Evolutionary conservation across 2,888 invertebrate species (phyloP).

Genomic region (Escarpia spicata): DNA sequence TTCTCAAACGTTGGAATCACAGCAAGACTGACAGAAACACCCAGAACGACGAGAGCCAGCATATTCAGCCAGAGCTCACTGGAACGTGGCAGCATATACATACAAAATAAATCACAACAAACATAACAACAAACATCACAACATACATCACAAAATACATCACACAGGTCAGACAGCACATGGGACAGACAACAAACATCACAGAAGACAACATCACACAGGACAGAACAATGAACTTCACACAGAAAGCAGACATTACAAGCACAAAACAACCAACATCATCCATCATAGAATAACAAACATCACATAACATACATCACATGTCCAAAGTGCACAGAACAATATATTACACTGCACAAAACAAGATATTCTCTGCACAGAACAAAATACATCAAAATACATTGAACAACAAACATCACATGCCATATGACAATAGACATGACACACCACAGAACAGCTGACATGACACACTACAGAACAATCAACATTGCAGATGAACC

Average conservation of each 20-base stretch:
- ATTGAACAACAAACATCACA: no score
- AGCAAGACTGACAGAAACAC: slow-evolving; percentile 77
- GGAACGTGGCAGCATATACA: slow-evolving; percentile 30
- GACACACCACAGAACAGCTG: neutral
- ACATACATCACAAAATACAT: neutral
- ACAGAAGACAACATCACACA: neutral
- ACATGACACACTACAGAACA: neutral
- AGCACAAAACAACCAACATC: neutral
- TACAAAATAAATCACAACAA: neutral
- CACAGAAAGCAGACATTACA: neutral
- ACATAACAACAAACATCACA: neutral
- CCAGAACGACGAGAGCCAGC: slow-evolving; percentile 75
- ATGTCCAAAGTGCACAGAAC: neutral
- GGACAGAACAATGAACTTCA: neutral
- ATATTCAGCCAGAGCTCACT: slow-evolving; percentile 76
- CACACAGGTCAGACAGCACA: neutral
- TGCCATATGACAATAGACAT: neutral
- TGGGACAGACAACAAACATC: neutral
- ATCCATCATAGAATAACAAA: neutral
- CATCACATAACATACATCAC: neutral
- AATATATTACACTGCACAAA: no score
- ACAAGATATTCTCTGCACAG: no score
- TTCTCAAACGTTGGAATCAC: slow-evolving; percentile 81
- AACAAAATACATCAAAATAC: no score
- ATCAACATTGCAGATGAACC: no score